Base-by-base conservation (phyloP, 1,140 invertebrate species). In the Cylas formicarius region DNA sequence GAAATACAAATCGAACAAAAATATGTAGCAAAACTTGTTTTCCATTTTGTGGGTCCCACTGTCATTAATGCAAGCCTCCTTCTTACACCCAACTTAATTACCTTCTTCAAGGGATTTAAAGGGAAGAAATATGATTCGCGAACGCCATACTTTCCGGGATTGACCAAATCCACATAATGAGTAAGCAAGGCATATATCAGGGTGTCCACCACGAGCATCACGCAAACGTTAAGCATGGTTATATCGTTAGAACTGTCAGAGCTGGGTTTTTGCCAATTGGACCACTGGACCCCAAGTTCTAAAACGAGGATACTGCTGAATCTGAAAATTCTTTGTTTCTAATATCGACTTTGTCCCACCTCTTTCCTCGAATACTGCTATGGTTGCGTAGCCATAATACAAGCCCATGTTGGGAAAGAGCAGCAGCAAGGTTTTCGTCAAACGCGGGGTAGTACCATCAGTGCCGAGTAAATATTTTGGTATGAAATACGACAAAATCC, bases 81-180 rank as follows among this genome's bases (percentile, higher is more conserved):
- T n/a, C n/a, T n/a, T n/a, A n/a, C n/a, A n/a, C n/a, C n/a, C n/a
- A n/a, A n/a, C n/a, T n/a, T n/a, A n/a, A n/a, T 41, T 9, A 47
- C 44, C 11, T 43, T 33, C n/a, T 21, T 9, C 7, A 42, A 2
- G 4, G 26, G n/a, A 16, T 45, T 24, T 19, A 56, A 21, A 9
- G 62, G 60, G 40, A 54, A 65, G 28, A 56, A 52, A 26, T 53
- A 43, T 2, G 59, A 53, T 31, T 57, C 57, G 11, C 56, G 47
- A n/a, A 62, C 42, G n/a, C 63, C 61, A 44, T 60, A 62, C 20
- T 52, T 47, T 16, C 63, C 63, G 18, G 63, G 63, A 18, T 50
- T 52, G 1, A 65, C 44, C 36, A 43, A 43, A 32, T 62, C 60
- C 16, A 65, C 23, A 40, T 65, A 65, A 9, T 55, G 48, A 2